Conservation (phyloP, 2,113 vertebrate genomes). For the Cyanoliseus patagonus region DNA sequence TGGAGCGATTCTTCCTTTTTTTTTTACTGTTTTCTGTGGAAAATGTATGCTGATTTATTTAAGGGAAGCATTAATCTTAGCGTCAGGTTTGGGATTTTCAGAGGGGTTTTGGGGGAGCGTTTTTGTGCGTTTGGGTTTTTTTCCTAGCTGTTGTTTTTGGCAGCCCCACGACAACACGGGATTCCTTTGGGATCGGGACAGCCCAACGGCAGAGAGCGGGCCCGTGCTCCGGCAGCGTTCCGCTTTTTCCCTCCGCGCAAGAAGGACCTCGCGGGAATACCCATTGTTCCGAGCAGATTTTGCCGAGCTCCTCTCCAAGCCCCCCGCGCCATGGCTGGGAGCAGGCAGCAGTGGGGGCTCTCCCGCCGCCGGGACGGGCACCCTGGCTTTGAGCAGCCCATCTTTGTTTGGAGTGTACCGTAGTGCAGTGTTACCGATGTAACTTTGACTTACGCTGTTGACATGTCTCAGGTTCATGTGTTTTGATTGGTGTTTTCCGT, state of each 20-base stretch:
- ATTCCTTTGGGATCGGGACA: conserved; percentile 48
- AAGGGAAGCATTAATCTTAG: conserved; percentile 63
- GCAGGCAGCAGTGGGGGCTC: neutral
- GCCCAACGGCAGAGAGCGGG: neutral
- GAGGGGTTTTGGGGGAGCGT: neutral
- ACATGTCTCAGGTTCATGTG: conserved; percentile 88
- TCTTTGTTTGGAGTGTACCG: conserved; percentile 79
- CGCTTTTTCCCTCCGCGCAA: conserved; percentile 1
- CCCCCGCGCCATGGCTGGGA: neutral
- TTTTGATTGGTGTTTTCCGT: conserved; percentile 86
- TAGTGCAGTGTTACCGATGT: conserved; percentile 83
- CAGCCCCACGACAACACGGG: conserved; percentile 51
- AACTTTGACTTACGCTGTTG: conserved; percentile 82
- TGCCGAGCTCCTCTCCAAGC: conserved; percentile 62
- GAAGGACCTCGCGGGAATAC: conserved; percentile 1
- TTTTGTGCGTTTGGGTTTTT: neutral
- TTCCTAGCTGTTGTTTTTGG: conserved; percentile 31
- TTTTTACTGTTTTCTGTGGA: conserved; percentile 61
- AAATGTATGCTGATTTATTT: conserved; percentile 71
- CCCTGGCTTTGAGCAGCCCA: conserved; percentile 61
- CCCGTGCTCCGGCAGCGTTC: neutral
- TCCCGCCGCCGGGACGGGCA: conserved; percentile 47
- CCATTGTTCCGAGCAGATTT: conserved; percentile 12
- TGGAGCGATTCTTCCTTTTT: conserved; percentile 50
- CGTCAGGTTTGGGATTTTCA: conserved; percentile 39